These are phyloP conservation scores for Drosophila takahashii DNA, from an alignment of 1,140 invertebrate species.

Conservation along the genomic window DNA sequence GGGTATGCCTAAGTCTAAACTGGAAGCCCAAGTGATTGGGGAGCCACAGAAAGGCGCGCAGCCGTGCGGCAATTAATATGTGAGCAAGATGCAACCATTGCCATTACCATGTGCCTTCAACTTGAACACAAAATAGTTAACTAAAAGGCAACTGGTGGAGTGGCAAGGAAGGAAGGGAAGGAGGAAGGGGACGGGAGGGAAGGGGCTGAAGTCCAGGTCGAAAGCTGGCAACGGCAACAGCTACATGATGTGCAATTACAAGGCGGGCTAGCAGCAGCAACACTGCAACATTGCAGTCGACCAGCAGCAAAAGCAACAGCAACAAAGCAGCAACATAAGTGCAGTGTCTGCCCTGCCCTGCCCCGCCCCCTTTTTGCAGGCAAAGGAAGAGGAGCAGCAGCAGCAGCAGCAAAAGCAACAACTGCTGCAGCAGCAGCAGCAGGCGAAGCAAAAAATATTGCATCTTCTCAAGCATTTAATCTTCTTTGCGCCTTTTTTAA, in stretches of 20 bases:
- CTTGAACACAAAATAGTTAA: constrained; percentile 83
- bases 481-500: constrained; percentile 84
- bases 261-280: constrained; percentile 67
- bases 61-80: constrained; percentile 82
- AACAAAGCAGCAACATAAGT: constrained; percentile 65
- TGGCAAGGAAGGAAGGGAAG: background rate
- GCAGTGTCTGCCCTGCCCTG: constrained; percentile 53
- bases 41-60: constrained; percentile 76
- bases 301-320: constrained; percentile 47
- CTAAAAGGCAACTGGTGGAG: constrained; percentile 56
- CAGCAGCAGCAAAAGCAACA: constrained; percentile 37
- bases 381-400: constrained; percentile 45
- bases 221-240: constrained; percentile 68
- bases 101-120: constrained; percentile 83
- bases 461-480: constrained; percentile 84
- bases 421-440: constrained; percentile 27
- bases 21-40: constrained; percentile 46
- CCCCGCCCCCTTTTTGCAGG: constrained; percentile 26
- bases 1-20: constrained; percentile 32
- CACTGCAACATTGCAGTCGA: constrained; percentile 30
- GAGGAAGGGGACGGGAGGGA: background rate
- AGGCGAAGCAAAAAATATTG: constrained; percentile 77
- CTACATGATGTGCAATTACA: constrained; percentile 83
- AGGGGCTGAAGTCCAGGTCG: constrained; percentile 23
- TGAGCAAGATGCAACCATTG: constrained; percentile 80